Evolutionary conservation across 1,140 invertebrate species (phyloP).

Genomic region (Drosophila ficusphila): DNA sequence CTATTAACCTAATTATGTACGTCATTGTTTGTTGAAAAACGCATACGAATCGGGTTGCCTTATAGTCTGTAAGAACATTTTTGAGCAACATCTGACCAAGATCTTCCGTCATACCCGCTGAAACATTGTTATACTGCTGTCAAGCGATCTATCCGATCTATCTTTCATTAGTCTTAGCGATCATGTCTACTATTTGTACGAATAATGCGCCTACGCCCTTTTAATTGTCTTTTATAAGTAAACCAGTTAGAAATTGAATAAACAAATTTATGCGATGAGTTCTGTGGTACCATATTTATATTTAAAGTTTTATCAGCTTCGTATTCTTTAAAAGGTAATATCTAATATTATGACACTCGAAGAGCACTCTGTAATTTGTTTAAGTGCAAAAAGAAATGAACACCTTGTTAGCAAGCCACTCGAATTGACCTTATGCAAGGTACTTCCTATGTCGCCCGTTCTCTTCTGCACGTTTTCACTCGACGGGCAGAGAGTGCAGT

Average conservation of each 20-base stretch:
- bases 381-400: constrained; percentile 4
- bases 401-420: background rate
- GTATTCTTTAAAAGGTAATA: background rate
- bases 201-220: constrained; percentile 48
- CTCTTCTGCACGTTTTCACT: constrained; percentile 55
- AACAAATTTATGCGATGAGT: constrained; percentile 69
- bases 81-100: constrained; percentile 54
- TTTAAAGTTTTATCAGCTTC: background rate
- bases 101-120: constrained; percentile 28
- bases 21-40: constrained; percentile 68
- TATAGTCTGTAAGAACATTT: constrained; percentile 71
- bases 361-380: background rate
- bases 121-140: constrained; percentile 19
- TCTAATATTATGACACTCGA: background rate
- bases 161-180: constrained; percentile 57
- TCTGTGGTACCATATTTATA: background rate
- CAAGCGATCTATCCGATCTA: constrained; percentile 45
- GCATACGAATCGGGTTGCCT: constrained; percentile 68
- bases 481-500: constrained; percentile 24
- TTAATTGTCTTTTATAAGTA: constrained; percentile 65
- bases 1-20: constrained; percentile 36
- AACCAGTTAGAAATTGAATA: constrained; percentile 70
- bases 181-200: constrained; percentile 56
- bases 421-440: constrained; percentile 14
- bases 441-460: constrained; percentile 55